phyloP scores from a whole-genome alignment of 1,140 invertebrate genomes.

The Lethocerus indicus region DNA sequence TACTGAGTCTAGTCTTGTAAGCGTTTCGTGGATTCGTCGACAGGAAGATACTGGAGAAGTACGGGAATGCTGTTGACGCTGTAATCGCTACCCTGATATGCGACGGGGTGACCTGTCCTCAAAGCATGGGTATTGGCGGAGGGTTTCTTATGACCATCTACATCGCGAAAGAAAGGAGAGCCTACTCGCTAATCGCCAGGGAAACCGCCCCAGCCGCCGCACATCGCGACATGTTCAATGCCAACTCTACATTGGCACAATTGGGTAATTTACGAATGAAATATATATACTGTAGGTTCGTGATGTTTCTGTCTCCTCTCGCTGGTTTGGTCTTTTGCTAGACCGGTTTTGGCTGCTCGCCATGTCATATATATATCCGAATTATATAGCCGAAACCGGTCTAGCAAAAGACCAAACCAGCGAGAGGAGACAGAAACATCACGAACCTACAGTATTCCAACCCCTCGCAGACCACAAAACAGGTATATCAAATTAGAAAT shows the following conservation, averaged over 20 bases:
- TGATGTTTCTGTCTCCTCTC: too few species aligned
- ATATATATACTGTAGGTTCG: too few species aligned
- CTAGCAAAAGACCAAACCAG: too few species aligned
- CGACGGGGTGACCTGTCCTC: slow-evolving; percentile 60
- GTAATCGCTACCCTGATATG: slow-evolving; percentile 67
- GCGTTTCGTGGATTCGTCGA: slow-evolving; percentile 10
- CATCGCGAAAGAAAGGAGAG: slow-evolving; percentile 28
- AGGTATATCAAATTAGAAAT: too few species aligned
- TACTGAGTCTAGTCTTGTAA: background rate
- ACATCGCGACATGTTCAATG: slow-evolving; percentile 39
- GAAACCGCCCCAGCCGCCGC: slow-evolving; percentile 47
- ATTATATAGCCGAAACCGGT: too few species aligned
- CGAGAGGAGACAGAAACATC: too few species aligned
- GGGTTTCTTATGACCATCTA: slow-evolving; percentile 68
- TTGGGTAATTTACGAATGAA: too few species aligned
- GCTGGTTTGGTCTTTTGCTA: too few species aligned
- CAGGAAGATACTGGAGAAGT: slow-evolving; percentile 40
- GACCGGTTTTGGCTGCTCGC: too few species aligned
- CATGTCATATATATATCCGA: too few species aligned
- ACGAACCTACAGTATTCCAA: too few species aligned
- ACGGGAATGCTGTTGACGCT: slow-evolving; percentile 68
- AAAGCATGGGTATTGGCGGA: slow-evolving; percentile 69
- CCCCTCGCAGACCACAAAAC: too few species aligned
- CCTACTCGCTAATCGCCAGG: slow-evolving; percentile 40
- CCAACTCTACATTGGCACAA: slow-evolving; percentile 29